A percentile compares a stretch with the other conserved stretches of the same genome.
These are phyloP conservation scores for Ancistrus triradiatus DNA, from an alignment of 2,113 vertebrate genomes.

Conservation along the genomic window DNA sequence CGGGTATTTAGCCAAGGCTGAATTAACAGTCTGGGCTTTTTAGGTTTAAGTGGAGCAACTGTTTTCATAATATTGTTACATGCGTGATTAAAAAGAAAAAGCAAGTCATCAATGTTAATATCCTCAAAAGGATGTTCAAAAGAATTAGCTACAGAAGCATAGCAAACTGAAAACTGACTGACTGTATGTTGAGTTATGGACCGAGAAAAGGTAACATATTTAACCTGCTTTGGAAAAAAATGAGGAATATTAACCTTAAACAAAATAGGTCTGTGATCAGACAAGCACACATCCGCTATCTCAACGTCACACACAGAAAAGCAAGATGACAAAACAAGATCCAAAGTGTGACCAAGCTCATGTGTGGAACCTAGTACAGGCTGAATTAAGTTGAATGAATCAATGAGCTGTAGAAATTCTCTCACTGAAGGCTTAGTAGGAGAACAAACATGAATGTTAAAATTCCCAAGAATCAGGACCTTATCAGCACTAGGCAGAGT, in stretches of 20 bases:
- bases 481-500: neutral
- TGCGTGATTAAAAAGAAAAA: too few relatives aligned
- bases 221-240: too few relatives aligned
- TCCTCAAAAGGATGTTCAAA: too few relatives aligned
- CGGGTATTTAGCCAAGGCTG: conserved; percentile 14
- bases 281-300: too few relatives aligned
- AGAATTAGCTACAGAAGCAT: too few relatives aligned
- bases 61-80: too few relatives aligned
- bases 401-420: conserved; percentile 4
- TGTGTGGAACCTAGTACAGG: neutral
- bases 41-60: too few relatives aligned
- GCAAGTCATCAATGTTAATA: too few relatives aligned
- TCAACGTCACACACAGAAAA: neutral
- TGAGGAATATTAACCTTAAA: too few relatives aligned
- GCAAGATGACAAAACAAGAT: neutral
- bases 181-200: neutral
- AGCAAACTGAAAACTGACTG: neutral
- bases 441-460: conserved; percentile 14
- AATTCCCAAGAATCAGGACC: neutral
- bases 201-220: too few relatives aligned
- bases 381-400: neutral
- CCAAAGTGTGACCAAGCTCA: conserved; percentile 6
- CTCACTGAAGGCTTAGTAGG: neutral
- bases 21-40: too few relatives aligned
- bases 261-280: too few relatives aligned